Evolutionary conservation across 2,113 vertebrate genomes (phyloP), one percentile per base, ranked within the genome.

Genomic region (Gavia stellata): DNA sequence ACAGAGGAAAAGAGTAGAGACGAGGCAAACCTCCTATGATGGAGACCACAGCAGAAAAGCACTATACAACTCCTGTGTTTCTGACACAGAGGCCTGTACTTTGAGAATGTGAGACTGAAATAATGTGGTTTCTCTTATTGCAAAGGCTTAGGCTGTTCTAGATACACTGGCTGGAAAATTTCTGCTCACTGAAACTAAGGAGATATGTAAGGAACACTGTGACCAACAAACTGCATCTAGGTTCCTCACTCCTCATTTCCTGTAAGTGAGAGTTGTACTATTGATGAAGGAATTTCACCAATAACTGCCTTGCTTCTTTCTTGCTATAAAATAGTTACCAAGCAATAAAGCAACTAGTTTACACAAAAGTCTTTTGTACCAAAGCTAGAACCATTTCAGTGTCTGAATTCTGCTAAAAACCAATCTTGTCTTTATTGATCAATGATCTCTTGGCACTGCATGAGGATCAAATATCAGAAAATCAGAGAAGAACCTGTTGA

Each of bases 1-100:
- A 58, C 3, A 62, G 31, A 81, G 4, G 7, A 47, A 81, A 82
- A 75, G 28, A 33, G 0, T 2, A 66, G 12, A 62, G 15, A 65
- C 42, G 17, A 56, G 14, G 7, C 17, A 79, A 17, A 15, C 5
- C 5, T 14, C 59, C 26, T 81, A 17, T 34, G 71, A 52, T 7
- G 88, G 28, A 71, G 2, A 53, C 3, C 7, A 38, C 5, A 66
- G 18, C 20, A 63, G 26, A 80, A 92, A 88, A 79, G 7, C 6
- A 14, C 10, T n/a, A 12, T 29, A 11, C 2, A 61, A 4, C 1
- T 59, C 17, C 26, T 31, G 16, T 56, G 24, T 55, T 53, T 28
- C n/a, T 31, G 20, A 44, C 8, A 34, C 3, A 66, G 17, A 34
- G 10, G 17, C 13, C 20, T 0, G 1, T 44, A n/a, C 12, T 49